Evolutionary conservation across 2,888 invertebrate species (phyloP).

Genomic region (Calephelis perditalis): DNA sequence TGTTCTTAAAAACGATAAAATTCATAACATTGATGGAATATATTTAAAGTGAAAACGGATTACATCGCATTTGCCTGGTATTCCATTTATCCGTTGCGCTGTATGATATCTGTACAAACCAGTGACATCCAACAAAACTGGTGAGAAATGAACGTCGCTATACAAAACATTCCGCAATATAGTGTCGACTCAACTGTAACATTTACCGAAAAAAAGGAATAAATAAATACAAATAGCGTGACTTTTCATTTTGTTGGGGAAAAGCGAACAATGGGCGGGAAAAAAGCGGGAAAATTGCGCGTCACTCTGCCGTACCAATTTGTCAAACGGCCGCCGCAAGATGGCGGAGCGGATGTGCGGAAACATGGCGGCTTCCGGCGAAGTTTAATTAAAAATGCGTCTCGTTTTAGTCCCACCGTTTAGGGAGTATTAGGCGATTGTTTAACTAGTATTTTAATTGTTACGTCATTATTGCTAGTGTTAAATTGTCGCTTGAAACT

Average conservation of each 20-base stretch:
- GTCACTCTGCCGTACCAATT: slow-evolving; percentile 77
- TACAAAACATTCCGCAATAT: slow-evolving; percentile 43
- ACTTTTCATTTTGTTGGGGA: slow-evolving; percentile 76
- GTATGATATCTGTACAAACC: slow-evolving; percentile 14
- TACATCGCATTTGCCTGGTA: not conserved
- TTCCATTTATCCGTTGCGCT: slow-evolving; percentile 9
- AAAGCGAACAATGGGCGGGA: slow-evolving; percentile 71
- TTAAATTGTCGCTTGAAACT: slow-evolving; percentile 25
- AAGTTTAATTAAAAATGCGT: slow-evolving; percentile 74
- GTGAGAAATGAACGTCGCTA: slow-evolving; percentile 49
- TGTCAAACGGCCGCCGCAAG: slow-evolving; percentile 74
- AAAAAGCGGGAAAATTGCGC: slow-evolving; percentile 76
- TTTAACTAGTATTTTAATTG: slow-evolving; percentile 39
- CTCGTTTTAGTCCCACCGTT: slow-evolving; percentile 59
- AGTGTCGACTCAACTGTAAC: slow-evolving; percentile 46
- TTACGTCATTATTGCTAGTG: slow-evolving; percentile 31
- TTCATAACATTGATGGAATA: too few relatives aligned
- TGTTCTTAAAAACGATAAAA: too few relatives aligned
- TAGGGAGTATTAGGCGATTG: slow-evolving; percentile 43
- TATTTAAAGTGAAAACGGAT: not conserved
- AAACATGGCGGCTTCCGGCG: slow-evolving; percentile 66
- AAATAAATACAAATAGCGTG: slow-evolving; percentile 57
- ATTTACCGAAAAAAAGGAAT: slow-evolving; percentile 55
- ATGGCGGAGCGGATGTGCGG: slow-evolving; percentile 61
- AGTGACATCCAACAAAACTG: slow-evolving; percentile 47